Percentiles rank a stretch among this genome's conserved stretches.
These are phyloP conservation scores for Epinotia ramella DNA, from an alignment of 2,888 invertebrate species.

Conservation along the genomic window DNA sequence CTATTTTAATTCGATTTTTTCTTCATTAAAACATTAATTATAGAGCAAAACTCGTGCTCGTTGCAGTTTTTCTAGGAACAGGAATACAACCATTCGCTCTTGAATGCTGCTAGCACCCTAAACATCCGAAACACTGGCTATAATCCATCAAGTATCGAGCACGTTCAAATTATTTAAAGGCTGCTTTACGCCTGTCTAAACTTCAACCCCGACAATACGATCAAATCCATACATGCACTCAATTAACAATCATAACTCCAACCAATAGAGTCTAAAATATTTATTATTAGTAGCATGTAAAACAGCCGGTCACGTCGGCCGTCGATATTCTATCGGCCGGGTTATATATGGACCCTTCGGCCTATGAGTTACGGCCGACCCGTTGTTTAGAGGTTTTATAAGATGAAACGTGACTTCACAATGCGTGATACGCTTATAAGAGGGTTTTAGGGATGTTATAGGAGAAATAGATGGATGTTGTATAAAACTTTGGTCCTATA, in stretches of 20 bases:
- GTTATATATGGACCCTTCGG: constrained; percentile 41
- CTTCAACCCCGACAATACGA: not conserved
- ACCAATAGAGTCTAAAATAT: not conserved
- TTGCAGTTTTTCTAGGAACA: too few species aligned
- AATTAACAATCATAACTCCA: not conserved
- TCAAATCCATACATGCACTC: not conserved
- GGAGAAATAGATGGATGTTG: not conserved
- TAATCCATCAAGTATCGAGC: not conserved
- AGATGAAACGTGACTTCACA: constrained; percentile 33
- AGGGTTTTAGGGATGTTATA: constrained; percentile 5
- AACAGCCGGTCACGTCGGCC: constrained; percentile 24
- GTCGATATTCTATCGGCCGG: constrained; percentile 26
- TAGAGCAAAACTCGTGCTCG: too few species aligned
- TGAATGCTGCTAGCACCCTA: not conserved
- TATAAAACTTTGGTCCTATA: not conserved
- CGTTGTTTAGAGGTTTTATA: constrained; percentile 53
- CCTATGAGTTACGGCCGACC: constrained; percentile 61
- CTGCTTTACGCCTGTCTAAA: constrained; percentile 2
- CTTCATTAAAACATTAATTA: too few species aligned
- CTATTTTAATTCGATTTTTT: too few species aligned
- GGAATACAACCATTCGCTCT: too few species aligned
- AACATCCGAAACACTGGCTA: not conserved
- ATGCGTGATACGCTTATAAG: constrained; percentile 13
- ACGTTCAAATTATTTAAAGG: constrained; percentile 4
- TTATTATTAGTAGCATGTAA: not conserved